These are phyloP conservation scores for Zhuqinia jingwanae DNA, from an alignment of 2,888 invertebrate genomes.

Conservation along the genomic window DNA sequence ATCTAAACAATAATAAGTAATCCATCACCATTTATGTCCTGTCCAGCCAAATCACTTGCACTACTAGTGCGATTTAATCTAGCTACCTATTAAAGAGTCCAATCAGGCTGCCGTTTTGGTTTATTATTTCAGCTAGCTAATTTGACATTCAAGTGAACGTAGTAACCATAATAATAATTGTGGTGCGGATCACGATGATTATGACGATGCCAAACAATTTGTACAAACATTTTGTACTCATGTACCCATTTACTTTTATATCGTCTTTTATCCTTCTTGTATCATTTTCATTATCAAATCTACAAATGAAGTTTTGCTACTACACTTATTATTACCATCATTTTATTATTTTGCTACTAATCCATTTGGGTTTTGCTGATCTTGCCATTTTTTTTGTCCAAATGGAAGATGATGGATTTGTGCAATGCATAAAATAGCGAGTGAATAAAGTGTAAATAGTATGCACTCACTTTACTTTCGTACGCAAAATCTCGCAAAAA, in stretches of 20 bases:
- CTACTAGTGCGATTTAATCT: neutral
- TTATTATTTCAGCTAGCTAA: neutral
- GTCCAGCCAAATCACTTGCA: neutral
- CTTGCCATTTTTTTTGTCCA: conserved; percentile 45
- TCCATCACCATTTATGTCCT: conserved; percentile 58
- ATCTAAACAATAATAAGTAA: conserved; percentile 17
- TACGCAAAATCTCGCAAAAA: too few species aligned
- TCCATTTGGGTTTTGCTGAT: conserved; percentile 31
- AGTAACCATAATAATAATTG: too few species aligned
- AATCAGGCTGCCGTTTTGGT: neutral
- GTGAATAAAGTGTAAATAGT: too few species aligned
- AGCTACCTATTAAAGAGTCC: neutral
- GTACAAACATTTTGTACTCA: neutral
- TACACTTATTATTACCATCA: neutral
- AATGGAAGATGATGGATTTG: conserved; percentile 31
- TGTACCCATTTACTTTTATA: too few species aligned
- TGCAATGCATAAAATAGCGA: conserved; percentile 6
- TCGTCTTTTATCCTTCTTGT: neutral
- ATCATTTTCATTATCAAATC: neutral
- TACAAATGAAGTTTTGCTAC: neutral
- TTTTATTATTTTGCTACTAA: neutral
- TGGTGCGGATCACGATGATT: neutral
- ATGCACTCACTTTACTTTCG: too few species aligned
- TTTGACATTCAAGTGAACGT: too few species aligned
- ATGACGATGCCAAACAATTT: conserved; percentile 15